Evolutionary conservation across 2,113 vertebrate species (phyloP).

Genomic region (Aegotheles bennettii): DNA sequence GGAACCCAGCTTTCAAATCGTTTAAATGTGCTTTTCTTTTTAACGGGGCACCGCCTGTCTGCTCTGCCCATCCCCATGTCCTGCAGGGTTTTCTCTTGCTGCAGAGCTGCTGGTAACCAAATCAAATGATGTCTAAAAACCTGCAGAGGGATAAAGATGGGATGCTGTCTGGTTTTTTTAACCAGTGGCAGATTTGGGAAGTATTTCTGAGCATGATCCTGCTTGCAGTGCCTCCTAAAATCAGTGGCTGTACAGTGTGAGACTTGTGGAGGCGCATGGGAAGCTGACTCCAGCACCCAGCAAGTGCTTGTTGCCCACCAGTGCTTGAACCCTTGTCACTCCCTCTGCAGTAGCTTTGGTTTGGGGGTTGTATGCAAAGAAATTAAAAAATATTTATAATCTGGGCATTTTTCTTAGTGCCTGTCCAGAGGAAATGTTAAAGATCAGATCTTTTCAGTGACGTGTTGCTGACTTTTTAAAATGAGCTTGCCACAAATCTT

Average conservation of each 20-base stretch:
- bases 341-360: not conserved
- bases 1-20: not conserved
- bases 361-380: not conserved
- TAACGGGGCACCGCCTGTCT: not conserved
- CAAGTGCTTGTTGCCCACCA: fast-evolving
- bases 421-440: not conserved
- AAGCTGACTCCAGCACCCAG: not conserved
- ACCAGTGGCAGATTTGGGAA: not conserved
- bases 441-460: not conserved
- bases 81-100: fast-evolving
- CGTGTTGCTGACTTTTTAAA: not conserved
- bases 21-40: not conserved
- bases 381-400: not conserved
- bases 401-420: not conserved
- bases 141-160: not conserved
- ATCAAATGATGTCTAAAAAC: not conserved
- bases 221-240: not conserved
- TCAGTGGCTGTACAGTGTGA: not conserved
- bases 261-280: fast-evolving
- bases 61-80: fast-evolving
- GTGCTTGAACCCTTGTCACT: not conserved
- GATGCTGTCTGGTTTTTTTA: not conserved
- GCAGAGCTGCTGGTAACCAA: not conserved
- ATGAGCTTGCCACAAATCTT: not conserved
- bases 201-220: not conserved